Evolutionary conservation across 2,888 invertebrate species (phyloP), one percentile per base, ranked within the genome.

Genomic region (Apamea crenata): DNA sequence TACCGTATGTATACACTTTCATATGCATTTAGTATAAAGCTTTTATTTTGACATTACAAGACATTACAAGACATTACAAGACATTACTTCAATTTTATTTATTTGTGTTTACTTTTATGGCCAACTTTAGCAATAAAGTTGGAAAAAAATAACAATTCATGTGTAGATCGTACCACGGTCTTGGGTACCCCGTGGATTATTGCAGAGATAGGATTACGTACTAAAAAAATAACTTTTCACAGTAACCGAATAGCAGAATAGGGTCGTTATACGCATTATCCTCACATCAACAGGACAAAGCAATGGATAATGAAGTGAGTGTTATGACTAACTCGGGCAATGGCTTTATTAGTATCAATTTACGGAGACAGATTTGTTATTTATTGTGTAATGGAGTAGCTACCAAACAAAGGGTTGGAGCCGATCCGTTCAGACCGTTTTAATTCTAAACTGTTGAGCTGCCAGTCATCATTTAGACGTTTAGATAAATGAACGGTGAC

Each of bases 331-430:
- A 88, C 56, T 44, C 18, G 8, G 69, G 73, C 29, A 8, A 53
- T 50, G 65, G 50, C 50, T 77, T 78, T 74, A 81, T 88, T 80
- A 66, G 74, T 79, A 72, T 79, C 77, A 84, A 82, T 90, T 86
- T 63, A 82, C 71, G 56, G 73, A 73, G 78, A 81, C 84, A 84
- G 76, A 78, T 88, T 76, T 78, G 71, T 77, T 66, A 80, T 82
- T 86, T 86, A 80, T 79, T 82, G 61, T 63, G 56, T 68, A 63
- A 80, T 79, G 25, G 61, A 81, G 73, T 32, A 29, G 47, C 63
- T 65, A 78, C 70, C 66, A 67, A 75, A 86, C 78, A 88, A 88
- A 80, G 87, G 76, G 63, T 56, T 47, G 47, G 14, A 44, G 69
- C 16, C 25, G 67, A 69, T 78, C 50, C 40, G 61, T 50, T 80